phyloP scores from a whole-genome alignment of 2,797 vertebrate genomes.

The Lacerta viridis region DNA sequence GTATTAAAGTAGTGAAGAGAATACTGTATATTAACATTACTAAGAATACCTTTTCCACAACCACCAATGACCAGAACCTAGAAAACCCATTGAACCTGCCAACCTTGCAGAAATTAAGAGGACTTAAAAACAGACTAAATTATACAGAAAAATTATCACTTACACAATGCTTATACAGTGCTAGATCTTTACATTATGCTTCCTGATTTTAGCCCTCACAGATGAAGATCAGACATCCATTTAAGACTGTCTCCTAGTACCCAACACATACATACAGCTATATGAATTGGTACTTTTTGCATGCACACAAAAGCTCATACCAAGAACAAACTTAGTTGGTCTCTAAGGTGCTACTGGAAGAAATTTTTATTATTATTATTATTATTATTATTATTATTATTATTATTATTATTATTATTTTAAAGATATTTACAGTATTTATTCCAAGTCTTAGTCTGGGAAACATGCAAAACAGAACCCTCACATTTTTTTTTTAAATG shows the following conservation, averaged over 20 bases:
- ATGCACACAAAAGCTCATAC: too few relatives aligned
- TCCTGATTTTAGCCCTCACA: neutral
- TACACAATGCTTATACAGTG: neutral
- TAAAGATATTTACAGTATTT: too few relatives aligned
- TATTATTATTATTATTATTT: too few relatives aligned
- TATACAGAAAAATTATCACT: neutral
- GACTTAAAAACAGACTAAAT: neutral
- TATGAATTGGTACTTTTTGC: too few relatives aligned
- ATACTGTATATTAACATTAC: slow-evolving; percentile 33
- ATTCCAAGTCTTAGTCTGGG: too few relatives aligned
- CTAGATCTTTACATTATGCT: neutral
- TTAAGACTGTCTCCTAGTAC: neutral
- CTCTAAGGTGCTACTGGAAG: too few relatives aligned
- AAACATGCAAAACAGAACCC: too few relatives aligned
- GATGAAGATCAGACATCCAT: neutral
- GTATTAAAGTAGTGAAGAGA: slow-evolving; percentile 64
- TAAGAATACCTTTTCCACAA: slow-evolving; percentile 4
- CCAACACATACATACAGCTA: too few relatives aligned
- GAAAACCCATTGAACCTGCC: neutral
- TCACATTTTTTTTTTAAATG: too few relatives aligned
- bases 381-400: too few relatives aligned
- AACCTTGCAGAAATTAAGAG: neutral
- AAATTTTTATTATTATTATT: too few relatives aligned
- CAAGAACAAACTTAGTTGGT: too few relatives aligned
- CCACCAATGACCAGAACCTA: neutral